phyloP scores from a whole-genome alignment of 1,140 invertebrate genomes.

The Eciton burchellii region DNA sequence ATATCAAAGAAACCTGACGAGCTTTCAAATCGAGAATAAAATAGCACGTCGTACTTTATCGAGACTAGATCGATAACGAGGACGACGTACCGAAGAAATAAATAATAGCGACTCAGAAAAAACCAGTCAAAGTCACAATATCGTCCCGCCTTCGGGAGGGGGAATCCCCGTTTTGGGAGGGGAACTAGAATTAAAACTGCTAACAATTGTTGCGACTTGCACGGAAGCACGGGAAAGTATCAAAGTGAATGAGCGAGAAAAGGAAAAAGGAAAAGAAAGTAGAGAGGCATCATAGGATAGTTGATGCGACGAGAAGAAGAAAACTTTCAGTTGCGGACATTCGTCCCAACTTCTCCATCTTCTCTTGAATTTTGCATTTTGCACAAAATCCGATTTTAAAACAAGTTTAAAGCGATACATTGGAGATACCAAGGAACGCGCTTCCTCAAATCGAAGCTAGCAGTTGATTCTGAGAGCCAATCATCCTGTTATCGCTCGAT shows the following conservation, averaged over 20 bases:
- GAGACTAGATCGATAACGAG: slow-evolving; percentile 37
- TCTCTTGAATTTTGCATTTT: not conserved
- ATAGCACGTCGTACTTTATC: slow-evolving; percentile 63
- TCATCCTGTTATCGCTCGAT: slow-evolving; percentile 64
- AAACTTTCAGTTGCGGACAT: slow-evolving; percentile 20
- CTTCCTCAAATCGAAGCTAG: slow-evolving; percentile 1
- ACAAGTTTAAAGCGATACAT: not conserved
- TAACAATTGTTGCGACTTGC: slow-evolving; percentile 47
- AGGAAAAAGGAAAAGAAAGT: not conserved
- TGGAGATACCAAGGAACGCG: not conserved
- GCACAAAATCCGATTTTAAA: too few species aligned
- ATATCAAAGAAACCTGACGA: slow-evolving; percentile 55
- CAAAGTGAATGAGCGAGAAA: not conserved
- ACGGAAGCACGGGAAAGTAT: not conserved
- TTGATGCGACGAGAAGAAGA: slow-evolving; percentile 54
- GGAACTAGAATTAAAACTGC: slow-evolving; percentile 26
- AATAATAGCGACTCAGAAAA: not conserved
- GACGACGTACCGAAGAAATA: slow-evolving; percentile 30
- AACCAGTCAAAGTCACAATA: slow-evolving; percentile 15
- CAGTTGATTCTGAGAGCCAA: slow-evolving; percentile 53
- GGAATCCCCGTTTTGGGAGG: not conserved
- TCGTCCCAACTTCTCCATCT: not conserved
- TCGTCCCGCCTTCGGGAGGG: not conserved
- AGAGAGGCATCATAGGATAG: slow-evolving; percentile 46
- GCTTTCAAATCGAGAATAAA: slow-evolving; percentile 40